Evolutionary conservation across 1,140 invertebrate species (phyloP).

Genomic region (Meloidogyne chitwoodi): DNA sequence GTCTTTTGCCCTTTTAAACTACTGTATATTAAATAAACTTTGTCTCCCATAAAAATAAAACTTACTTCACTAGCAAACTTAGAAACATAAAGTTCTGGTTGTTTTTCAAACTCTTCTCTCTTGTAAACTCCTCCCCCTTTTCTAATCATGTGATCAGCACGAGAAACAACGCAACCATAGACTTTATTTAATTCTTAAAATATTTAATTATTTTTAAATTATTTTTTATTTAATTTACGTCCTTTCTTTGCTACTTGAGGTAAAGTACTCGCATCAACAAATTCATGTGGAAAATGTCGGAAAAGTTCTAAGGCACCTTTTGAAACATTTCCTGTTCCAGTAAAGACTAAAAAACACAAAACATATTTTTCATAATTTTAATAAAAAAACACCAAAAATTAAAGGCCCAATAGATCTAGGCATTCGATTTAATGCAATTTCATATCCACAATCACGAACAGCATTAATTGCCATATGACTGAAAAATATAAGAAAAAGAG

Average conservation of each 20-base stretch:
- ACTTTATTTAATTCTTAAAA: constrained; percentile 78
- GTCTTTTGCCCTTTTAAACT: too few species aligned
- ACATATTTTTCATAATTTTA: background rate
- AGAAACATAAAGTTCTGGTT: constrained; percentile 88
- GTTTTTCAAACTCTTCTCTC: constrained; percentile 80
- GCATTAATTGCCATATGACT: constrained; percentile 91
- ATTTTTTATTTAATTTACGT: constrained; percentile 67
- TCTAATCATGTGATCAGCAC: constrained; percentile 83
- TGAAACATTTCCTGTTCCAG: constrained; percentile 77
- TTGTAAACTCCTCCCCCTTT: constrained; percentile 79
- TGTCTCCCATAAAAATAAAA: background rate
- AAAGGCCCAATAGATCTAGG: constrained; percentile 94
- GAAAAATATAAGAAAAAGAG: background rate
- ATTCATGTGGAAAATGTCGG: constrained; percentile 92
- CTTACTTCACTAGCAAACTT: constrained; percentile 85
- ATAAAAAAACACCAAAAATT: constrained; percentile 69
- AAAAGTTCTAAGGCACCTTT: constrained; percentile 94
- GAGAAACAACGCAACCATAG: constrained; percentile 84
- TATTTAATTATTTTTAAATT: background rate
- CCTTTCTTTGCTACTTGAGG: constrained; percentile 84
- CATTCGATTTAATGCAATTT: constrained; percentile 92
- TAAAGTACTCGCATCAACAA: constrained; percentile 87
- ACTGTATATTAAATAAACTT: background rate
- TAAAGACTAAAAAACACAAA: constrained; percentile 71
- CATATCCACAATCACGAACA: constrained; percentile 92